These are phyloP conservation scores for Coturnix japonica DNA, from an alignment of 2,113 vertebrate species.

Conservation along the genomic window DNA sequence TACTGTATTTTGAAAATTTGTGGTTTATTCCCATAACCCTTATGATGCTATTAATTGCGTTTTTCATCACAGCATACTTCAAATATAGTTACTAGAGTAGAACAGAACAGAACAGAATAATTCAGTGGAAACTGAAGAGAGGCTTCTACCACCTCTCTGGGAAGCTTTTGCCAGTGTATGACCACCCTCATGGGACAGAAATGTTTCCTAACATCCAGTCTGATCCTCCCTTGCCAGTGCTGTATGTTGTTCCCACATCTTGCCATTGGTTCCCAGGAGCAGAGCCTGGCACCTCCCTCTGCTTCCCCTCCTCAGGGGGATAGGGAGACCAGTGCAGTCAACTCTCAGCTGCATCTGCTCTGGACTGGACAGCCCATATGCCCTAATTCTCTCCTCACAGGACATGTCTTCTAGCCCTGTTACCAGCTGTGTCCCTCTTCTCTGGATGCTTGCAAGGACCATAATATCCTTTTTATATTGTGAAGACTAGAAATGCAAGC, in stretches of 20 bases:
- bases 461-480: neutral
- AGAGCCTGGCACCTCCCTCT: neutral
- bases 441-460: neutral
- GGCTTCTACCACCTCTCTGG: neutral
- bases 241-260: neutral
- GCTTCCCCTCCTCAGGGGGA: neutral
- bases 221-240: neutral
- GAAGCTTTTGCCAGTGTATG: neutral
- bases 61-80: neutral
- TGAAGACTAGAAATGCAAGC: neutral
- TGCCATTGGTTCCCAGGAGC: neutral
- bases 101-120: neutral
- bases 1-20: neutral
- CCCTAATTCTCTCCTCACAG: neutral
- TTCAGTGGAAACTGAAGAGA: neutral
- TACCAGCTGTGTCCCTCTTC: neutral
- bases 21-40: neutral
- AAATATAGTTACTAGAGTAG: neutral
- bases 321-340: neutral
- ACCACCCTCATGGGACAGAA: neutral
- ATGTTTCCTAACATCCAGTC: neutral
- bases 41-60: neutral
- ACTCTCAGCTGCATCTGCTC: neutral
- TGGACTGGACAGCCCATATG: neutral
- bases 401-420: neutral